Evolutionary conservation across 2,797 vertebrate genomes (phyloP).

Genomic region (Sebastes steindachneri): DNA sequence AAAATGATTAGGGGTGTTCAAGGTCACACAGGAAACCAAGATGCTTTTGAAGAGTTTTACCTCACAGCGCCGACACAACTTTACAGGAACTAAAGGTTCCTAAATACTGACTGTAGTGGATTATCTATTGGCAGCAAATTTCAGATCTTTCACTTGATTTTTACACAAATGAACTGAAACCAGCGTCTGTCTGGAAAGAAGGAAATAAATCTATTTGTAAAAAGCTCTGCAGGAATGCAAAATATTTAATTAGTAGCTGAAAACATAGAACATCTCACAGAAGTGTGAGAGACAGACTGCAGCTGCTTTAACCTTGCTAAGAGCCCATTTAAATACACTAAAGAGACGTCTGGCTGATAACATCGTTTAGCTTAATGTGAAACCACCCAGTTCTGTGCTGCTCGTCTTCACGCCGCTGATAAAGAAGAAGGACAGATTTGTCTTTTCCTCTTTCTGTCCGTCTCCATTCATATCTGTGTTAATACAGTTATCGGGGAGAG

Average conservation of each 20-base stretch:
- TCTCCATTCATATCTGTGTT: conserved; percentile 42
- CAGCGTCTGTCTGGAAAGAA: neutral
- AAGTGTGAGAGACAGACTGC: neutral
- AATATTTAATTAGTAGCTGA: neutral
- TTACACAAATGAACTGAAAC: neutral
- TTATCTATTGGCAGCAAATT: neutral
- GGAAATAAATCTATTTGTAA: neutral
- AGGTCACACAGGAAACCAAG: neutral
- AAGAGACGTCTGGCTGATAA: conserved; percentile 56
- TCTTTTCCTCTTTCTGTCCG: conserved; percentile 30
- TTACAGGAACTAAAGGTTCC: neutral
- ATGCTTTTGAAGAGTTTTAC: neutral
- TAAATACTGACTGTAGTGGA: neutral
- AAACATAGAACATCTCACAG: neutral
- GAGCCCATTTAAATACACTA: conserved; percentile 61
- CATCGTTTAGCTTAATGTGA: conserved; percentile 60
- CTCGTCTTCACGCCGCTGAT: conserved; percentile 51
- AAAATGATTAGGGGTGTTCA: neutral
- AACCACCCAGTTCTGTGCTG: conserved; percentile 57
- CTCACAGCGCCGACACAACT: neutral
- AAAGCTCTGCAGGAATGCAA: neutral
- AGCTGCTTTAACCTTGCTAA: conserved; percentile 58
- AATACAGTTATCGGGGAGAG: conserved; percentile 39
- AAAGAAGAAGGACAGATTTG: conserved; percentile 53
- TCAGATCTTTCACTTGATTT: neutral